Percentiles rank a stretch among this genome's conserved stretches.
These are phyloP conservation scores for Cygnus buccinator DNA, from an alignment of 2,113 vertebrate species.

Conservation along the genomic window DNA sequence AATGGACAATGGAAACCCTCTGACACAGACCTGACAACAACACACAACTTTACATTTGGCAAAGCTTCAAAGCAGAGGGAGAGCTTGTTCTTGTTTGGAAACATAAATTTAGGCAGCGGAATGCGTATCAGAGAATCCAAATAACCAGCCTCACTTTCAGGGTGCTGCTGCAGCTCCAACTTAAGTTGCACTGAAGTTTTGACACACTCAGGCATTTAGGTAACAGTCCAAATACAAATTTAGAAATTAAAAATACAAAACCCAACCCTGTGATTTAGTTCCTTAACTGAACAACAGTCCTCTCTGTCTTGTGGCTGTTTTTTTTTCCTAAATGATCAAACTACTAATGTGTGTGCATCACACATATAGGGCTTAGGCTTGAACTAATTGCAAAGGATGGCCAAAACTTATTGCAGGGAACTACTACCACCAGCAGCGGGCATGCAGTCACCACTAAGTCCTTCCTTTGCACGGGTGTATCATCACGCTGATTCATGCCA, in stretches of 20 bases:
- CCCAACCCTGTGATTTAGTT: neutral
- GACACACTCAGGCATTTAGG: neutral
- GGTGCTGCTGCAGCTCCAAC: neutral
- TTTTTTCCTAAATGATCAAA: neutral
- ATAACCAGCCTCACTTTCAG: neutral
- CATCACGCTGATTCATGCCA: neutral
- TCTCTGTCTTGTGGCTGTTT: neutral
- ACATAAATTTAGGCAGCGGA: neutral
- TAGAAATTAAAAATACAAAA: neutral
- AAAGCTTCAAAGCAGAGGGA: neutral
- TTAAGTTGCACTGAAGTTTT: neutral
- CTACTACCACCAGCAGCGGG: neutral
- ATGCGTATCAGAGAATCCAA: neutral
- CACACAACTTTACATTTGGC: neutral
- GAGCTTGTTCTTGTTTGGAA: neutral
- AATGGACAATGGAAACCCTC: rapidly evolving
- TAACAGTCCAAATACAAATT: neutral
- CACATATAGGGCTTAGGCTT: neutral
- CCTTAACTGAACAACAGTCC: neutral
- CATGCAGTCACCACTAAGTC: neutral
- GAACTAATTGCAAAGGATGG: neutral
- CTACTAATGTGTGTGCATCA: neutral
- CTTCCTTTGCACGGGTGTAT: neutral
- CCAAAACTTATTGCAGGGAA: neutral
- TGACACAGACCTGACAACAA: neutral